Percentiles rank a stretch among this genome's conserved stretches.
These are phyloP conservation scores for Lophotriccus pileatus DNA, from an alignment of 2,797 vertebrate species.

Conservation along the genomic window DNA sequence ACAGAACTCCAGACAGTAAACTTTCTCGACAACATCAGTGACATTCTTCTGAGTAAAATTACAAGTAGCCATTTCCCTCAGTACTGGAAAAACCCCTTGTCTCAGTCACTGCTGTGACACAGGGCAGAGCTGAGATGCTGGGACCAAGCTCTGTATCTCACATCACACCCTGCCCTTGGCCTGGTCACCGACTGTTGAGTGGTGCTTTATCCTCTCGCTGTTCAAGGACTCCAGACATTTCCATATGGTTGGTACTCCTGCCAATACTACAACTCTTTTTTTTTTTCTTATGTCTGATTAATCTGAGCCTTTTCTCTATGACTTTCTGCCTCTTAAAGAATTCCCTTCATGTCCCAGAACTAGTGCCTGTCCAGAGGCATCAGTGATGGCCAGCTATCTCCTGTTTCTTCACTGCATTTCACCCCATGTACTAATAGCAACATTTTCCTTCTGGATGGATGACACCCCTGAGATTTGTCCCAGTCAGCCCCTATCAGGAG, in stretches of 20 bases:
- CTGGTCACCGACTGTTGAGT: rapidly evolving
- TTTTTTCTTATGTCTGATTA: background rate
- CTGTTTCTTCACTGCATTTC: background rate
- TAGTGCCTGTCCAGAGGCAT: background rate
- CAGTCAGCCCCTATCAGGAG: background rate
- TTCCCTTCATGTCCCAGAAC: background rate
- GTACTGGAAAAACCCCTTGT: rapidly evolving
- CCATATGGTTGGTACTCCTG: background rate
- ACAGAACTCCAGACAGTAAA: background rate
- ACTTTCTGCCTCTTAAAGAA: background rate
- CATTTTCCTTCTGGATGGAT: background rate
- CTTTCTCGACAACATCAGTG: background rate
- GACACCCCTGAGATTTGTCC: background rate
- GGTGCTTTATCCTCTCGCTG: rapidly evolving
- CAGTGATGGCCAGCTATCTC: rapidly evolving
- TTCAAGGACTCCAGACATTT: background rate
- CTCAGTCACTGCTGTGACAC: background rate
- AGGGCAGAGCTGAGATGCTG: background rate
- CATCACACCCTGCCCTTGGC: background rate
- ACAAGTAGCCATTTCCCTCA: background rate
- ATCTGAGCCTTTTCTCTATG: background rate
- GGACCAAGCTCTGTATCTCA: background rate
- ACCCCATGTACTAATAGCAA: background rate
- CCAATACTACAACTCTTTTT: background rate
- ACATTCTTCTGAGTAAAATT: background rate